Evolutionary conservation across 2,113 vertebrate genomes (phyloP).

Genomic region (Callorhinus ursinus): DNA sequence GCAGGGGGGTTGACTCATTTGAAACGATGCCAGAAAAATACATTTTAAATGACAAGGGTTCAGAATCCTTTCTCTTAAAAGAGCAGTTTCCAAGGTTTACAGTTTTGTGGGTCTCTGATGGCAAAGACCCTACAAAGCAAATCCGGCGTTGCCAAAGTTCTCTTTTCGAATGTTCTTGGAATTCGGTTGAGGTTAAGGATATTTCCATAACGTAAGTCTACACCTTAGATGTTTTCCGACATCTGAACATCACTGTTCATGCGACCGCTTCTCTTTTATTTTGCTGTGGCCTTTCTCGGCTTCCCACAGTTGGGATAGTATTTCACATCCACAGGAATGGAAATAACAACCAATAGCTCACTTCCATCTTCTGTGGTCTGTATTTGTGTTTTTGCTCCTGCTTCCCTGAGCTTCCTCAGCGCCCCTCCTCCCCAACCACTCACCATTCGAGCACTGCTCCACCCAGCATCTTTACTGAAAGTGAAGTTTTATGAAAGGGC

Average conservation of each 20-base stretch:
- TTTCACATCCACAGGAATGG: slow-evolving; percentile 76
- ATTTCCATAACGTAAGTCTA: slow-evolving; percentile 69
- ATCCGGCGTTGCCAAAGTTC: neutral
- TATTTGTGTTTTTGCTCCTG: slow-evolving; percentile 74
- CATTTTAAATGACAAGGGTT: slow-evolving; percentile 63
- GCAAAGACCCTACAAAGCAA: slow-evolving; percentile 65
- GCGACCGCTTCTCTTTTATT: slow-evolving; percentile 60
- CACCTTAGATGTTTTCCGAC: slow-evolving; percentile 71
- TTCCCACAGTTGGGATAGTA: slow-evolving; percentile 56
- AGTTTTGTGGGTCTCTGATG: slow-evolving; percentile 74
- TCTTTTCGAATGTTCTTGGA: slow-evolving; percentile 45
- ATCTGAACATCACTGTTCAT: slow-evolving; percentile 68
- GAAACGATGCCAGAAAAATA: slow-evolving; percentile 65
- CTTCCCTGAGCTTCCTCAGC: slow-evolving; percentile 54
- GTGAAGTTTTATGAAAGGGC: neutral
- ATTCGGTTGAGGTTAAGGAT: slow-evolving; percentile 69
- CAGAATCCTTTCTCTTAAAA: slow-evolving; percentile 55
- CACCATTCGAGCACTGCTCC: neutral
- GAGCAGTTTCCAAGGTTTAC: slow-evolving; percentile 74
- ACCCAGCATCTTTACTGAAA: slow-evolving; percentile 43
- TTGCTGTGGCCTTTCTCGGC: slow-evolving; percentile 66
- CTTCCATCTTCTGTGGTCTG: slow-evolving; percentile 71
- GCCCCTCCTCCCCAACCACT: neutral
- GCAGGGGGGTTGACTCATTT: slow-evolving; percentile 54
- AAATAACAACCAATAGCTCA: slow-evolving; percentile 79